Evolutionary conservation across 2,888 invertebrate species (phyloP).

Genomic region (Sepiola atlantica): DNA sequence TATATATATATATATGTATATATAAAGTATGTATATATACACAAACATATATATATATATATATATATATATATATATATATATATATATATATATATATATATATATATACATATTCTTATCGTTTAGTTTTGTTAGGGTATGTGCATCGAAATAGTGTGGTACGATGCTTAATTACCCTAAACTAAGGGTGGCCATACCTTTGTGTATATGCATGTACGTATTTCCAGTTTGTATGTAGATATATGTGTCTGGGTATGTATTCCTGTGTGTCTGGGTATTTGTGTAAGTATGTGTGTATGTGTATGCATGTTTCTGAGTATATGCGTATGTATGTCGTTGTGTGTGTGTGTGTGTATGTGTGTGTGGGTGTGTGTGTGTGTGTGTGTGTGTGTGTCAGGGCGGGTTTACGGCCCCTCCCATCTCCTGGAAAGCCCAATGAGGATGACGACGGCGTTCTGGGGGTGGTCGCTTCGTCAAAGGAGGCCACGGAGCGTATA

Average conservation of each 20-base stretch:
- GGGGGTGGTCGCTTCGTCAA: background rate
- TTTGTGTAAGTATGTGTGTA: background rate
- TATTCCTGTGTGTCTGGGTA: background rate
- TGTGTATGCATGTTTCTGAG: background rate
- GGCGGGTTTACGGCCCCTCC: background rate
- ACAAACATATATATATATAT: too few species aligned
- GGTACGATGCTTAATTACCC: too few species aligned
- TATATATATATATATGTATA: too few species aligned
- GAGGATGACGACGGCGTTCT: constrained; percentile 39
- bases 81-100: too few species aligned
- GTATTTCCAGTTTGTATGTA: background rate
- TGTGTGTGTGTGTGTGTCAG: constrained; percentile 36
- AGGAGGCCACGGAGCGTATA: background rate
- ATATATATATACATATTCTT: too few species aligned
- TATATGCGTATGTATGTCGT: background rate
- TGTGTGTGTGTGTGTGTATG: background rate
- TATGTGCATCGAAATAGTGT: too few species aligned
- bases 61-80: too few species aligned
- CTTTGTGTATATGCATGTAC: background rate
- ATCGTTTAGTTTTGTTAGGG: too few species aligned
- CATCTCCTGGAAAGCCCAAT: background rate
- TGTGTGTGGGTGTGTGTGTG: background rate
- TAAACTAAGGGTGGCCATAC: too few species aligned
- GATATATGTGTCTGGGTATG: background rate
- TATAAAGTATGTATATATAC: too few species aligned